A percentile compares a stretch with the other conserved stretches of the same genome.
These are phyloP conservation scores for Drosophila bifasciata DNA, from an alignment of 1,140 invertebrate species.

Conservation along the genomic window DNA sequence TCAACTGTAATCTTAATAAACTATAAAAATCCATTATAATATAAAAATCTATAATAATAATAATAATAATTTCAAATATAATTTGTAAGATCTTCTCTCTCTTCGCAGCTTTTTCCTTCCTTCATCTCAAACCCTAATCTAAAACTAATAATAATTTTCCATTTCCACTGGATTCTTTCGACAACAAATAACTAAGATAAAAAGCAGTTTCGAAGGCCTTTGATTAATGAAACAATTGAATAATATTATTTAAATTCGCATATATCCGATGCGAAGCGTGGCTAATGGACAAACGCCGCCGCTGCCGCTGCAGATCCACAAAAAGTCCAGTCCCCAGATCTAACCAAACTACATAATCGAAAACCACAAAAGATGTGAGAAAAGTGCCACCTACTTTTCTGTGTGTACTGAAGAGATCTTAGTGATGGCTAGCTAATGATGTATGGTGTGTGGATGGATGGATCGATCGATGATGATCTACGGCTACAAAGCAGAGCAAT, in stretches of 20 bases:
- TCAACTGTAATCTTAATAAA: no score
- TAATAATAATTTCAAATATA: not conserved
- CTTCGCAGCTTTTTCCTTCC: no score
- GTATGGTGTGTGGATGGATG: constrained; percentile 30
- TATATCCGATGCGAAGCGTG: constrained; percentile 75
- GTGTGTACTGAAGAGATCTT: constrained; percentile 14
- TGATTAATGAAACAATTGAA: constrained; percentile 77
- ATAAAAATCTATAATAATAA: no score
- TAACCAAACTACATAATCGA: constrained; percentile 15
- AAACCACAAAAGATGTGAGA: constrained; percentile 59
- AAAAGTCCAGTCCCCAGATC: no score
- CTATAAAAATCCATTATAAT: no score
- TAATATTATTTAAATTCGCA: constrained; percentile 82
- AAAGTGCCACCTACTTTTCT: constrained; percentile 73
- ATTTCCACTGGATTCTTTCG: constrained; percentile 50
- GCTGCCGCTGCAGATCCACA: constrained; percentile 38
- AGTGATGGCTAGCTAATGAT: constrained; percentile 61
- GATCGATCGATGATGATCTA: constrained; percentile 44
- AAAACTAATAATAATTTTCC: constrained; percentile 45
- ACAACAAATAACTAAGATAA: constrained; percentile 3
- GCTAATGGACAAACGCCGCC: constrained; percentile 71
- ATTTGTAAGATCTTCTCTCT: not conserved
- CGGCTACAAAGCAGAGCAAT: constrained; percentile 66
- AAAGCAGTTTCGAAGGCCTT: constrained; percentile 32
- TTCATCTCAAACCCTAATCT: constrained; percentile 9